These are phyloP conservation scores for Cinara cedri DNA, from an alignment of 2,888 invertebrate species.

Conservation along the genomic window DNA sequence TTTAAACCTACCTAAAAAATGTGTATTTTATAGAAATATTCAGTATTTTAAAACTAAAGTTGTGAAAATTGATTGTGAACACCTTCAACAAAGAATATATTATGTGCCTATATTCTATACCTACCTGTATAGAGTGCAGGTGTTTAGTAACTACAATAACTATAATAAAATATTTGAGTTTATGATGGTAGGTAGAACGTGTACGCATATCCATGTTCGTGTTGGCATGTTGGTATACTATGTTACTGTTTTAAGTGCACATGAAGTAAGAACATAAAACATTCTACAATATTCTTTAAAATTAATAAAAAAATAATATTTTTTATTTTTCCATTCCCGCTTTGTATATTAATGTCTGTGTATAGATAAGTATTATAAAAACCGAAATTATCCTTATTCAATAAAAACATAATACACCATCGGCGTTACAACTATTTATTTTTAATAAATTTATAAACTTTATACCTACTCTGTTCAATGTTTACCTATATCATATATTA, in stretches of 20 bases:
- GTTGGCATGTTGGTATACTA: background rate
- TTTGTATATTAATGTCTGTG: background rate
- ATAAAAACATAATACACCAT: background rate
- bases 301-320: background rate
- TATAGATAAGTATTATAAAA: background rate
- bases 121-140: background rate
- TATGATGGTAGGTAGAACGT: slow-evolving; percentile 4
- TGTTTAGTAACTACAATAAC: slow-evolving; percentile 11
- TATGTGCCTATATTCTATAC: background rate
- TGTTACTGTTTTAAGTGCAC: background rate
- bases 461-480: background rate
- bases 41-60: background rate
- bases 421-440: background rate
- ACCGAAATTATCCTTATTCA: slow-evolving; percentile 15
- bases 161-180: slow-evolving; percentile 31
- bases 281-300: background rate
- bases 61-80: background rate
- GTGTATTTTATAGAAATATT: background rate
- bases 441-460: background rate
- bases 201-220: slow-evolving; percentile 4
- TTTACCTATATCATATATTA: too few relatives aligned
- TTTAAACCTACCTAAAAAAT: background rate
- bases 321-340: background rate
- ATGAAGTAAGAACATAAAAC: slow-evolving; percentile 26
- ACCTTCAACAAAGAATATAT: background rate